A percentile compares a stretch with the other conserved stretches of the same genome.
phyloP scores from a whole-genome alignment of 2,113 vertebrate genomes.

The Vulpes ferrilata region DNA sequence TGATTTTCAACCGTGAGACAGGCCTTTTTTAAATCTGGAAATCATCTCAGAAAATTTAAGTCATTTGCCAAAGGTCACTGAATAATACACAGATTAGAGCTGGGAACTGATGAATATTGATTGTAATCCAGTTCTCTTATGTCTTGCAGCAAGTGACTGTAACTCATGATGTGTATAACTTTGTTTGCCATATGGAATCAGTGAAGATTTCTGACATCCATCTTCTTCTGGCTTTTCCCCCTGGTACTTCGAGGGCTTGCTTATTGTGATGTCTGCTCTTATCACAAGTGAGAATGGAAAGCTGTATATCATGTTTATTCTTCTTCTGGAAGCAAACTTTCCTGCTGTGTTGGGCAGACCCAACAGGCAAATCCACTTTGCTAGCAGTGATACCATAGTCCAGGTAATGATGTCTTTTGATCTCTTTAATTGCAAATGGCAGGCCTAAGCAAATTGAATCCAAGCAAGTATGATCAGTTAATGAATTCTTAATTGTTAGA shows the following conservation, averaged over 20 bases:
- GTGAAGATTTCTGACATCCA: background rate
- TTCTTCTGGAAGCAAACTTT: background rate
- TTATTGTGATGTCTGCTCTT: background rate
- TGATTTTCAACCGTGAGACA: constrained; percentile 43
- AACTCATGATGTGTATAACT: background rate
- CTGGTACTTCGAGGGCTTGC: background rate
- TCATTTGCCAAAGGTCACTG: constrained; percentile 50
- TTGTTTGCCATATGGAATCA: background rate
- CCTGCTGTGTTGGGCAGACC: background rate
- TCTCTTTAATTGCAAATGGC: constrained; percentile 53
- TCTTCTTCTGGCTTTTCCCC: background rate
- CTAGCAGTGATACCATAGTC: background rate
- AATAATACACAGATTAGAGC: constrained; percentile 38
- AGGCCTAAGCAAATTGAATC: constrained; percentile 50
- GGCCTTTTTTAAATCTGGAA: constrained; percentile 55
- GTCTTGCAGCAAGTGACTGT: background rate
- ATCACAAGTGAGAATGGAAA: background rate
- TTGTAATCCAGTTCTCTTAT: constrained; percentile 5
- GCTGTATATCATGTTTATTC: background rate
- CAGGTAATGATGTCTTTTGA: constrained; percentile 59
- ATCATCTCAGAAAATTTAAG: constrained; percentile 33
- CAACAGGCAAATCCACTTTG: constrained; percentile 14
- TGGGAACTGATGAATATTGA: background rate
- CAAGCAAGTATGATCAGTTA: constrained; percentile 25
- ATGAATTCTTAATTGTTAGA: constrained; percentile 64